Evolutionary conservation across 2,797 vertebrate species (phyloP), one percentile per base, ranked within the genome.

Genomic region (Heteromormyrus szaboi): DNA sequence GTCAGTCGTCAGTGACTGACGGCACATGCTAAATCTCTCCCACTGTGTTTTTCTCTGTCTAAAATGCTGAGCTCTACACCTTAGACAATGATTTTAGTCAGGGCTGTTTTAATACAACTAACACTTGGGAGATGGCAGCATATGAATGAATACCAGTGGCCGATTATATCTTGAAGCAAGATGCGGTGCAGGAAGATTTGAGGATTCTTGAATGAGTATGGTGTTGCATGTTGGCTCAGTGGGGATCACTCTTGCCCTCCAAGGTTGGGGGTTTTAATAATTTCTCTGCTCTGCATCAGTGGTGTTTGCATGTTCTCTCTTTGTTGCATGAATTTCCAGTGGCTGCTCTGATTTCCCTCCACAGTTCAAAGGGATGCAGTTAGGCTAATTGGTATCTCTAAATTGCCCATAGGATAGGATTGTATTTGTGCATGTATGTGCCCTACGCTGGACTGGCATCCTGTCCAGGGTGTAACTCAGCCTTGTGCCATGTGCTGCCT

Each of bases 191-290:
- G 96, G 95, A 90, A 89, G 93, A 94, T 94, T 94, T 96, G 94
- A 97, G 97, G 96, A 97, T 98, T 99, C 98, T 37, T 97, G 98
- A 98, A 99, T 99, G 98, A 99, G 98, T 53, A 99, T 98, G 98
- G 97, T 17, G 68, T 33, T 76, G 68, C 68, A 76, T 76, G 33
- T 76, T 41, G 14, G 68, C 33, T 76, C 68, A 41, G 33, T 76
- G 33, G 68, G 33, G 41, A 41, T 76, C 68, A 76, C 68, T 76
- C 33, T 76, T 76, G 68, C 33, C 68, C 33, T 76, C 68, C 68
- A 76, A 17, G 68, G 33, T 76, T 76, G 68, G 33, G 33, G 68
- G 68, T 41, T 76, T 72, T 76, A 76, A 41, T 76, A 14, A 5
- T 37, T 37, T 76, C 33, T 41, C 33, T 41, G 33, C 33, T 76